A percentile compares a stretch with the other conserved stretches of the same genome.
Evolutionary conservation across 2,113 vertebrate genomes (phyloP).

Genomic region (Myotis brandtii): DNA sequence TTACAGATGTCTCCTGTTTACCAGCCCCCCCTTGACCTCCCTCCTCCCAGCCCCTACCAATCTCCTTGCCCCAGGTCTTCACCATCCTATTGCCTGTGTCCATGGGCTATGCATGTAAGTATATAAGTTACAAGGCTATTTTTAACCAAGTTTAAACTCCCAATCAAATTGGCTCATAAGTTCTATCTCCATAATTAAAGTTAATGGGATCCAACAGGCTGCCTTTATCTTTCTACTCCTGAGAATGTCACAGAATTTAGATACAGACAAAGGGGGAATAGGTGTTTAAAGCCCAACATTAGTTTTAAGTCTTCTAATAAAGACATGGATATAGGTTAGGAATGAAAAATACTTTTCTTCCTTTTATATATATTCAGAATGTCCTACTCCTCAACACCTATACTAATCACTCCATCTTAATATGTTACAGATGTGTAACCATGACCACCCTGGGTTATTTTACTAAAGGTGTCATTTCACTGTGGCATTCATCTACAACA

Average conservation of each 20-base stretch:
- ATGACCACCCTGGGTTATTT: background rate
- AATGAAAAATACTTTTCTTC: background rate
- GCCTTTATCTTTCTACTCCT: background rate
- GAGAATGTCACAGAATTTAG: background rate
- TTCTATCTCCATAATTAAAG: background rate
- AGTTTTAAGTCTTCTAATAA: conserved; percentile 21
- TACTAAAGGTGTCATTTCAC: background rate
- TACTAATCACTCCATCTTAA: background rate
- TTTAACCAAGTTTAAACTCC: conserved; percentile 8
- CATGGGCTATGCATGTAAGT: too few relatives aligned
- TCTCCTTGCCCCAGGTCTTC: too few relatives aligned
- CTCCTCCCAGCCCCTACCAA: too few relatives aligned
- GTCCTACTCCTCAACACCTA: background rate
- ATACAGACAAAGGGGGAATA: background rate
- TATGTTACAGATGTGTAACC: background rate
- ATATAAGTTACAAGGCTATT: background rate
- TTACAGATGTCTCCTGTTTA: too few relatives aligned
- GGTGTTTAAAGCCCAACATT: background rate
- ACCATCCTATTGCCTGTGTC: too few relatives aligned
- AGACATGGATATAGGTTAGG: background rate
- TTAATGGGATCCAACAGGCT: background rate
- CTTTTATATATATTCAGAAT: background rate
- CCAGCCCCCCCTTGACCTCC: too few relatives aligned
- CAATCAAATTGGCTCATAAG: background rate
- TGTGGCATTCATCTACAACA: background rate